Conservation (phyloP, 2,797 vertebrate species). For the Arvicola amphibius region DNA sequence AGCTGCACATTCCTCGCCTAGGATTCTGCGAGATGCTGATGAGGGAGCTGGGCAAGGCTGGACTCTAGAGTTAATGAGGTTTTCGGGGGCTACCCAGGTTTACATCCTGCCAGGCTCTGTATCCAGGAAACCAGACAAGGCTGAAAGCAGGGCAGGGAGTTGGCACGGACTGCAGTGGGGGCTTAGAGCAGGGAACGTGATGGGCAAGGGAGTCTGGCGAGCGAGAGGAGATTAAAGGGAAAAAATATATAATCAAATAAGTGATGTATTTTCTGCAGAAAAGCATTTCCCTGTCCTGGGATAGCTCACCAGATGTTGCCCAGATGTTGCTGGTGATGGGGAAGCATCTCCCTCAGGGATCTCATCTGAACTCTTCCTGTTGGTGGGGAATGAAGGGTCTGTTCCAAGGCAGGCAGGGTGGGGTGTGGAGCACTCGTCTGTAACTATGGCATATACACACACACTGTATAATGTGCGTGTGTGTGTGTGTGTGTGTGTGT, state of each 20-base stretch:
- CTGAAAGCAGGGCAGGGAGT: conserved; percentile 4
- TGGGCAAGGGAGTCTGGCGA: not conserved
- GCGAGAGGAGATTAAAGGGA: conserved; percentile 1
- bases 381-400: conserved; percentile 50
- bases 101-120: not conserved
- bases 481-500: not conserved
- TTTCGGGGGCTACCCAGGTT: not conserved
- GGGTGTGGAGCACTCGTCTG: conserved; percentile 20
- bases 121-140: not conserved
- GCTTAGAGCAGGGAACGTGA: not conserved
- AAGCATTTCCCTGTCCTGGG: conserved; percentile 54
- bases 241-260: conserved; percentile 45
- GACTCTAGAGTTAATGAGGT: not conserved
- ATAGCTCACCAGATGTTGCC: conserved; percentile 80
- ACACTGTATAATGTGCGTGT: not conserved
- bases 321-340: conserved; percentile 79
- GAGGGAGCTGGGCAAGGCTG: not conserved
- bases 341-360: conserved; percentile 72
- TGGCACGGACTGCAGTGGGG: not conserved
- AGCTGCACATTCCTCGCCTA: not conserved
- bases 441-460: not conserved
- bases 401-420: conserved; percentile 63
- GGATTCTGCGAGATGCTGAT: not conserved
- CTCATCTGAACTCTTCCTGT: conserved; percentile 68
- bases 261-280: conserved; percentile 62